phyloP scores from a whole-genome alignment of 1,140 invertebrate species.

The Lepeophtheirus salmonis region DNA sequence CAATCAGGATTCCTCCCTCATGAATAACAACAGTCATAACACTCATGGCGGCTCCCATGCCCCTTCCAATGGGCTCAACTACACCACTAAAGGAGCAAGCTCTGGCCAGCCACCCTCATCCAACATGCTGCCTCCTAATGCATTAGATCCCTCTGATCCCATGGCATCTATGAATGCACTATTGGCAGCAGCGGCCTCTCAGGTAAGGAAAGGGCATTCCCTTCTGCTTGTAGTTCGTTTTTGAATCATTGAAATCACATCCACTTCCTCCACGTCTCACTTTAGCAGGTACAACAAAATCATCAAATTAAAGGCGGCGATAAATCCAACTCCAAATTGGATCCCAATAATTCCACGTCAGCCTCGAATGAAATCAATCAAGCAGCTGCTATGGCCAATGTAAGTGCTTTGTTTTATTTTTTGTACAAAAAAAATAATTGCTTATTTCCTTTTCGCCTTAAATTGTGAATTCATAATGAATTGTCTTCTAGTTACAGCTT shows the following conservation, averaged over 20 bases:
- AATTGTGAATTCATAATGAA: neutral
- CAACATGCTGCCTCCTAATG: neutral
- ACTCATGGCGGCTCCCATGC: too few species aligned
- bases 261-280: constrained; percentile 4
- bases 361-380: neutral
- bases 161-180: constrained; percentile 14
- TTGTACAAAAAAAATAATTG: neutral
- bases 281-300: too few species aligned
- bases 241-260: neutral
- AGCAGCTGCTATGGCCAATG: constrained; percentile 16
- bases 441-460: neutral
- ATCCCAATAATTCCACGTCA: too few species aligned
- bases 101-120: too few species aligned
- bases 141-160: constrained; percentile 7
- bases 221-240: neutral
- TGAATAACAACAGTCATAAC: too few species aligned
- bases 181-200: constrained; percentile 11
- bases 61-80: too few species aligned
- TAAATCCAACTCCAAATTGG: too few species aligned
- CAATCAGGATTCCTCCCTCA: too few species aligned
- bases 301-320: too few species aligned
- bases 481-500: constrained; percentile 9
- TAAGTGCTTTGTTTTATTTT: constrained; percentile 3
- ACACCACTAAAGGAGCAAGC: too few species aligned
- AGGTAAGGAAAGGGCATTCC: neutral